Percentiles rank a stretch among this genome's conserved stretches.
phyloP scores from a whole-genome alignment of 2,888 invertebrate species.

The Syritta pipiens region DNA sequence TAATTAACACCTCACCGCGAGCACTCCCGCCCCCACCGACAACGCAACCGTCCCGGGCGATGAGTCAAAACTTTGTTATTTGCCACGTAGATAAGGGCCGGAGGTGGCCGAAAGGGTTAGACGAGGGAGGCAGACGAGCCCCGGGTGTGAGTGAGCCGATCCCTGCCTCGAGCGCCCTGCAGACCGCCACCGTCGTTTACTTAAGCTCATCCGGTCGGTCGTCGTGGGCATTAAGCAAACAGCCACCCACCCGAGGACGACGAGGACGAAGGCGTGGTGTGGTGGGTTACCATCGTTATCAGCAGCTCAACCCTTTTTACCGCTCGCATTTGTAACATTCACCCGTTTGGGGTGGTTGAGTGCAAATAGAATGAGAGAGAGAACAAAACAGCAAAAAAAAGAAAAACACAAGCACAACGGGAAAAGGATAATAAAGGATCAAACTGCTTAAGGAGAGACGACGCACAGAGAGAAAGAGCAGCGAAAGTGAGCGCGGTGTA shows the following conservation, averaged over 20 bases:
- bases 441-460: constrained; percentile 47
- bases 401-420: too few species aligned
- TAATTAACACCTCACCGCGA: constrained; percentile 65
- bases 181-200: constrained; percentile 26
- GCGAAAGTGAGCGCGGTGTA: not conserved
- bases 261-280: constrained; percentile 21
- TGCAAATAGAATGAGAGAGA: constrained; percentile 44
- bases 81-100: constrained; percentile 32
- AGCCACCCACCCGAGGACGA: not conserved
- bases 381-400: constrained; percentile 4
- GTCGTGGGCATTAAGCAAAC: constrained; percentile 57
- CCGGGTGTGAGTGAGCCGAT: constrained; percentile 10
- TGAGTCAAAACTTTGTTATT: constrained; percentile 57
- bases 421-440: constrained; percentile 60
- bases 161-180: constrained; percentile 21
- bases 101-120: constrained; percentile 28
- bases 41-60: constrained; percentile 13
- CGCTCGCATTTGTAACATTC: constrained; percentile 55
- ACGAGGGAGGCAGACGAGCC: not conserved
- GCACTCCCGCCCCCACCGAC: constrained; percentile 18
- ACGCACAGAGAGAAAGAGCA: too few species aligned
- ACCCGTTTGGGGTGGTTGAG: constrained; percentile 33
- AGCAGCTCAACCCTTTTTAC: constrained; percentile 47
- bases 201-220: constrained; percentile 45
- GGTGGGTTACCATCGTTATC: constrained; percentile 34